These are phyloP conservation scores for Pipistrellus pipistrellus DNA, from an alignment of 2,797 vertebrate genomes.

Conservation along the genomic window DNA sequence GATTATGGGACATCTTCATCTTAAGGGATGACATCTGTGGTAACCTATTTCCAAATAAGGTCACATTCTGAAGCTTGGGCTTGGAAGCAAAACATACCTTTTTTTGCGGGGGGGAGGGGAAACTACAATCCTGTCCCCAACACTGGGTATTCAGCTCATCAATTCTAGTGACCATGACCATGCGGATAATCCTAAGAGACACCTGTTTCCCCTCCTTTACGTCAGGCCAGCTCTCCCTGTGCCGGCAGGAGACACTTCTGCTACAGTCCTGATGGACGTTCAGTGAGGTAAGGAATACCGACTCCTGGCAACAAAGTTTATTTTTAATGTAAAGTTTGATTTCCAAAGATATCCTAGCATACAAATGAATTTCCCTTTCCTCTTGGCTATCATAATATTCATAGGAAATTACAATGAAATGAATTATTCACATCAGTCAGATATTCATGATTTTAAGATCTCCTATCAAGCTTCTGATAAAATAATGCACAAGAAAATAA, in stretches of 20 bases:
- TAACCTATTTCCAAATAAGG: background rate
- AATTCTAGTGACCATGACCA: background rate
- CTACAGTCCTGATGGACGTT: rapidly evolving
- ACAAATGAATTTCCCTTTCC: slow-evolving; percentile 86
- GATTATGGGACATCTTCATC: background rate
- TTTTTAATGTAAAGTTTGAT: slow-evolving; percentile 85
- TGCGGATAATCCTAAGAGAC: rapidly evolving
- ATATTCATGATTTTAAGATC: slow-evolving; percentile 86
- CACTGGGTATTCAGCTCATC: background rate
- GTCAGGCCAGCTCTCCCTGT: rapidly evolving
- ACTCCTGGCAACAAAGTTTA: slow-evolving; percentile 84
- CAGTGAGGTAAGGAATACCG: slow-evolving; percentile 70
- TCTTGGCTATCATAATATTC: slow-evolving; percentile 87
- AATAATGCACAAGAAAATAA: slow-evolving; percentile 84
- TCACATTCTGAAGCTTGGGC: rapidly evolving
- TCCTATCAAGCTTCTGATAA: slow-evolving; percentile 83
- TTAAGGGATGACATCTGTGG: background rate
- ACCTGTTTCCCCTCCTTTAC: rapidly evolving
- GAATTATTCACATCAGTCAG: slow-evolving; percentile 87
- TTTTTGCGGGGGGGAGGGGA: background rate
- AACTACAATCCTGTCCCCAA: rapidly evolving
- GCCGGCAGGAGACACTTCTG: too few relatives aligned
- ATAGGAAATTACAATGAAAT: slow-evolving; percentile 85
- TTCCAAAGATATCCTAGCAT: slow-evolving; percentile 85
- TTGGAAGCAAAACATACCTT: rapidly evolving